These are phyloP conservation scores for Lepidurus arcticus DNA, from an alignment of 1,140 invertebrate genomes.

Conservation along the genomic window DNA sequence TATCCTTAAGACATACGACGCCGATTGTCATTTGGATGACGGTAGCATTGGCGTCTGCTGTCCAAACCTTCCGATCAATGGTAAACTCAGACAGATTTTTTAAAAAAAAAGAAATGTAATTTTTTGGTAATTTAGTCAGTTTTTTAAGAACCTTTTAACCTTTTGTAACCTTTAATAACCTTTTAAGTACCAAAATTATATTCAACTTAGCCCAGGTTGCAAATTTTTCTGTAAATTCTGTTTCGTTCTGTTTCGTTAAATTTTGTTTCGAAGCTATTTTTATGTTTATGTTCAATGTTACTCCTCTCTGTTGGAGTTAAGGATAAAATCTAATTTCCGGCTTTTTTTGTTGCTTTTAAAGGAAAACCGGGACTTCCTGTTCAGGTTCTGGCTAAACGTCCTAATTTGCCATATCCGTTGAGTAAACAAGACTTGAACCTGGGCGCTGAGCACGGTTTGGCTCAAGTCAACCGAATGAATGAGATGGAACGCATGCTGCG, in stretches of 20 bases:
- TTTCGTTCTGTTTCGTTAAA: too few species aligned
- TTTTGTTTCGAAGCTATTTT: too few species aligned
- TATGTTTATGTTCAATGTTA: too few species aligned
- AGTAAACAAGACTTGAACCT: constrained; percentile 29
- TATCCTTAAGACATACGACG: not conserved
- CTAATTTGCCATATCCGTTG: constrained; percentile 11
- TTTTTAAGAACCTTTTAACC: too few species aligned
- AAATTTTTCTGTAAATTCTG: too few species aligned
- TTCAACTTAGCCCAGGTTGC: too few species aligned
- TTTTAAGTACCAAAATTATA: too few species aligned
- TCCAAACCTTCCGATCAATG: constrained; percentile 23
- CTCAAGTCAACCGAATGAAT: constrained; percentile 27
- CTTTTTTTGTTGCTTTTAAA: not conserved
- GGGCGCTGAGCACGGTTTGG: constrained; percentile 31
- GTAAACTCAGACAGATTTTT: not conserved
- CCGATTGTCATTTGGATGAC: not conserved
- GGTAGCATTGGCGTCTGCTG: constrained; percentile 26
- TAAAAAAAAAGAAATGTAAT: not conserved
- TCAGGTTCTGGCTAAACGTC: constrained; percentile 23
- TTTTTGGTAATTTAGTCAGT: not conserved
- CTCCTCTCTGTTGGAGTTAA: not conserved
- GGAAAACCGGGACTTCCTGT: not conserved
- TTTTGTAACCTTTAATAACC: too few species aligned
- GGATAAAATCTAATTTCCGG: not conserved
- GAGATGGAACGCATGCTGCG: constrained; percentile 32